phyloP scores from a whole-genome alignment of 2,113 vertebrate genomes.

The Tragulus kanchil region DNA sequence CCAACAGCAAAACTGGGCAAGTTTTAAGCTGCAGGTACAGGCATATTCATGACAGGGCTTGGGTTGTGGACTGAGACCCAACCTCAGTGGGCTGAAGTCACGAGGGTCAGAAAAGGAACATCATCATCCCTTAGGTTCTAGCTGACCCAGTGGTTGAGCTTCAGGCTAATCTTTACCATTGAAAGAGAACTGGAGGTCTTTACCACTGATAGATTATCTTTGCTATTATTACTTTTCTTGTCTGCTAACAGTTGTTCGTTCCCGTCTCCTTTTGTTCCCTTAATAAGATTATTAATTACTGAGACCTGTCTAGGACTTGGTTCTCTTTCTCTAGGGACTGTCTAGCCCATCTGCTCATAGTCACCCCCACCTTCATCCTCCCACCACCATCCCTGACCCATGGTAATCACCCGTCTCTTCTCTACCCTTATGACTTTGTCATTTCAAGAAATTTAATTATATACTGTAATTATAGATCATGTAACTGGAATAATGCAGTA shows the following conservation, averaged over 20 bases:
- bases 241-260: neutral
- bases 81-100: neutral
- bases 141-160: neutral
- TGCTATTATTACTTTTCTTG: neutral
- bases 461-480: neutral
- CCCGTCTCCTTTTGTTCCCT: neutral
- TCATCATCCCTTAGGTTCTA: neutral
- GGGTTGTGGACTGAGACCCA: neutral
- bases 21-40: neutral
- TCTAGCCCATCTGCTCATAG: neutral
- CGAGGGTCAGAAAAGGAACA: neutral
- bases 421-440: neutral
- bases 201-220: too few relatives aligned
- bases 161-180: neutral
- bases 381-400: accelerated
- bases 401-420: neutral
- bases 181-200: neutral
- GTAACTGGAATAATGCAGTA: neutral
- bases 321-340: neutral
- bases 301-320: neutral
- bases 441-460: neutral
- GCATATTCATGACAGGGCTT: neutral
- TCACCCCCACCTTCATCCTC: neutral
- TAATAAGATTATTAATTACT: neutral
- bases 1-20: neutral